Conservation (phyloP, 2,797 vertebrate species). For the Nothura maculosa region DNA sequence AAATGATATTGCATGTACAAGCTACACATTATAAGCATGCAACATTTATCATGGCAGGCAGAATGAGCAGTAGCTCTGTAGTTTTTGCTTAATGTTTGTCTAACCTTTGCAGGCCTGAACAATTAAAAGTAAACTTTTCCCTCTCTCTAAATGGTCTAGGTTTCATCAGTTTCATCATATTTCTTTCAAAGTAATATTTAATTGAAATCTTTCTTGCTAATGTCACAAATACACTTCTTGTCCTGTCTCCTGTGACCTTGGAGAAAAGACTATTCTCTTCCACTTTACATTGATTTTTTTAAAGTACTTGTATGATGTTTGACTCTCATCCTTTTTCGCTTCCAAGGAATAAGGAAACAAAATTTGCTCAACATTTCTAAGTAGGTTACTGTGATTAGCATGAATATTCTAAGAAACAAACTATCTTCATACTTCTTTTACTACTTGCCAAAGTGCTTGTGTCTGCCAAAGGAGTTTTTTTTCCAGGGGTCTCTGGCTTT, state of each 20-base stretch:
- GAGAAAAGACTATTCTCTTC: neutral
- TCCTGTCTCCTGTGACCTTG: neutral
- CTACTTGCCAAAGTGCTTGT: neutral
- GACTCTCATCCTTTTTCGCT: neutral
- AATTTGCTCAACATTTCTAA: neutral
- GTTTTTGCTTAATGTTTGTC: neutral
- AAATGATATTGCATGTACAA: neutral
- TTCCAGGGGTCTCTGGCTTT: neutral
- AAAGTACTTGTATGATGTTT: neutral
- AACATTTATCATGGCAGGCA: neutral
- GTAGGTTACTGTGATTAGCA: neutral
- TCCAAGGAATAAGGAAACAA: neutral
- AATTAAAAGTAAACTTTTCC: neutral
- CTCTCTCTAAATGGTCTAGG: neutral
- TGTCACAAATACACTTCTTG: neutral
- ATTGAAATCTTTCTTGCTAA: neutral
- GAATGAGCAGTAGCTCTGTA: neutral
- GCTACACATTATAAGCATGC: neutral
- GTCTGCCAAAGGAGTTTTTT: neutral
- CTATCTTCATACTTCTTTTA: neutral
- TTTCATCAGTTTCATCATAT: neutral
- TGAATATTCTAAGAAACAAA: neutral
- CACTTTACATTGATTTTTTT: neutral
- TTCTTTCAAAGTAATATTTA: neutral
- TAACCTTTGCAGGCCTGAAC: neutral